Evolutionary conservation across 2,888 invertebrate genomes (phyloP), one percentile per base, ranked within the genome.

Genomic region (Meganola albula): DNA sequence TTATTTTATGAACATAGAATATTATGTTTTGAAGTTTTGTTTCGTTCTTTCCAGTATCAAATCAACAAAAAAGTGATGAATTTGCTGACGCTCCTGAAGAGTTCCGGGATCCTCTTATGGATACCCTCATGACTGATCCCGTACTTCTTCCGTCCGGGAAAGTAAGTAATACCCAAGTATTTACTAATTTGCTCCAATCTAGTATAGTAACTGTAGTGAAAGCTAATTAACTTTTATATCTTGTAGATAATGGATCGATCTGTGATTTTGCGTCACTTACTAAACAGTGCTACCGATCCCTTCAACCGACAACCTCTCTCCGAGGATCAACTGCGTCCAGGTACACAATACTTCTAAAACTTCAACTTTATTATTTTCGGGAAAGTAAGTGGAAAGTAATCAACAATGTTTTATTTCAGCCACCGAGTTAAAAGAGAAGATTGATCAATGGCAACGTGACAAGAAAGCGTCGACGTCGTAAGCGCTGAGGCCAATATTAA

Each of bases 241-340:
- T 48, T 80, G 67, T 57, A 84, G 84, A 90, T 97, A 12, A 98
- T 98, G 97, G 98, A 98, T 78, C 90, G 97, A 40, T 90, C 96
- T 16, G 95, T 97, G 51, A 98, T 98, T 43, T 90, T 96, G 66
- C 89, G 98, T 44, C 98, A 98, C 83, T 87, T 98, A 63, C 88
- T 98, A 54, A 98, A 98, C 80, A 97, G 97, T 60, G 94, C 93
- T 59, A 98, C 98, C 0, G 99, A 99, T 87, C 99, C 99, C 0
- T 99, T 99, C 87, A 99, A 97, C 78, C 88, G 99, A 40, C 98
- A 98, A 74, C 93, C 95, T 9, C 90, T 99, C 24, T 95, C 94
- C 7, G 98, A 98, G 78, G 96, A 97, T 61, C 95, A 97, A 90
- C 88, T 99, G 29, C 90, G 90, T 58, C 94, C 97, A 75, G 94